Evolutionary conservation across 2,888 invertebrate genomes (phyloP).

Genomic region (Acanthacorydalis orientalis): DNA sequence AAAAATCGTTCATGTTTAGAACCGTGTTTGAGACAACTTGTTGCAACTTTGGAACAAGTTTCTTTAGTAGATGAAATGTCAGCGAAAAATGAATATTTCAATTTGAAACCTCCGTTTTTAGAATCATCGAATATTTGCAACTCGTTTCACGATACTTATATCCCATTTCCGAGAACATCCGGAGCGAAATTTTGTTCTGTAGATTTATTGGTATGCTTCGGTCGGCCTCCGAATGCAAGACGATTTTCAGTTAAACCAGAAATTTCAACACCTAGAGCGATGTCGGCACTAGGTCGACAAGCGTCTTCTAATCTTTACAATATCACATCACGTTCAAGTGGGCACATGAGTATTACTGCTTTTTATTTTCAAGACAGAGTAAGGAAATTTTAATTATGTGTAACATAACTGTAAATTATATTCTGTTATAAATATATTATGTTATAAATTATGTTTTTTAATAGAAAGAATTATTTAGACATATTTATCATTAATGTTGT

Average conservation of each 20-base stretch:
- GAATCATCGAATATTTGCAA: constrained; percentile 20
- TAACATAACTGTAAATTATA: neutral
- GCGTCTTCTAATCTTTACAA: constrained; percentile 15
- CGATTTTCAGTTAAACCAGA: constrained; percentile 54
- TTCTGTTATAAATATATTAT: no score
- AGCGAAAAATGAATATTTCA: constrained; percentile 11
- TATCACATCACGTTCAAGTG: constrained; percentile 13
- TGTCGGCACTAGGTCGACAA: constrained; percentile 48
- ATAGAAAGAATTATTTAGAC: neutral
- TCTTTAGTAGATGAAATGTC: constrained; percentile 29
- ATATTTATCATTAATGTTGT: neutral
- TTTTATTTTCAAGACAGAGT: constrained; percentile 70
- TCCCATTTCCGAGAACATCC: constrained; percentile 88
- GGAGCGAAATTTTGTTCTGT: constrained; percentile 86
- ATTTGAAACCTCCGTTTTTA: constrained; percentile 13
- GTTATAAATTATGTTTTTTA: neutral
- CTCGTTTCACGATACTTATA: constrained; percentile 53
- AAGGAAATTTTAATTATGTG: constrained; percentile 14
- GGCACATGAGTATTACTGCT: constrained; percentile 38
- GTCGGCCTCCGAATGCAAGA: constrained; percentile 51
- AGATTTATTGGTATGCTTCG: constrained; percentile 73
- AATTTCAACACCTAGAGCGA: constrained; percentile 59
- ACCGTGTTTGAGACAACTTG: constrained; percentile 63
- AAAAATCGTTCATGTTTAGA: constrained; percentile 77
- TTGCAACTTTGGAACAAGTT: constrained; percentile 43